Conservation (phyloP, 2,888 invertebrate genomes). For the Mellilla xanthometata region DNA sequence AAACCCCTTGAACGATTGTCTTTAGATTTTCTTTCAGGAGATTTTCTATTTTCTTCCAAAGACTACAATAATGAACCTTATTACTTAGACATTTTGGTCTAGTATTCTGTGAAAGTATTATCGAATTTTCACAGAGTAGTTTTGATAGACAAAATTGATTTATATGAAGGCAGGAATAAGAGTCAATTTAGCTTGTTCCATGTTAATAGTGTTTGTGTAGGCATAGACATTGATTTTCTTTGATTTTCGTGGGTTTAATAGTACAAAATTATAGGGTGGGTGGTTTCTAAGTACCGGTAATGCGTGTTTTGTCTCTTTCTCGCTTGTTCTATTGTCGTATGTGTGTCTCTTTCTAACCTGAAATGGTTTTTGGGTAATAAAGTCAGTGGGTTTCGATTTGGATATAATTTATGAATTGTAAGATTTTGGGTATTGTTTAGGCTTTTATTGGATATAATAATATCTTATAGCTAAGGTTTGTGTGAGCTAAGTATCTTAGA, state of each 20-base stretch:
- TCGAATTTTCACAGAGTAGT: slow-evolving; percentile 2
- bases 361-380: slow-evolving; percentile 1
- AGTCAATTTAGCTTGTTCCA: slow-evolving; percentile 26
- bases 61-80: neutral
- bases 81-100: neutral
- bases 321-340: neutral
- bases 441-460: no score
- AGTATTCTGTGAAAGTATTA: slow-evolving; percentile 2
- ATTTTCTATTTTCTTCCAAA: neutral
- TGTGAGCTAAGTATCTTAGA: no score
- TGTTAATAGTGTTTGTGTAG: slow-evolving; percentile 25
- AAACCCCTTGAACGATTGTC: neutral
- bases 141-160: slow-evolving; percentile 18
- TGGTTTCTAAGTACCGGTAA: slow-evolving; percentile 13
- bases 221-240: slow-evolving; percentile 34
- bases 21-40: slow-evolving; percentile 1
- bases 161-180: slow-evolving; percentile 11
- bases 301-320: slow-evolving; percentile 2
- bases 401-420: neutral
- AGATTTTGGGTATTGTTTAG: no score
- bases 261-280: slow-evolving; percentile 32
- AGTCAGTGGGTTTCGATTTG: slow-evolving; percentile 10
- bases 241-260: slow-evolving; percentile 37
- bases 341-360: slow-evolving; percentile 1
- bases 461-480: no score